A percentile compares a stretch with the other conserved stretches of the same genome.
These are phyloP conservation scores for Lapara coniferarum DNA, from an alignment of 2,888 invertebrate species.

Conservation along the genomic window DNA sequence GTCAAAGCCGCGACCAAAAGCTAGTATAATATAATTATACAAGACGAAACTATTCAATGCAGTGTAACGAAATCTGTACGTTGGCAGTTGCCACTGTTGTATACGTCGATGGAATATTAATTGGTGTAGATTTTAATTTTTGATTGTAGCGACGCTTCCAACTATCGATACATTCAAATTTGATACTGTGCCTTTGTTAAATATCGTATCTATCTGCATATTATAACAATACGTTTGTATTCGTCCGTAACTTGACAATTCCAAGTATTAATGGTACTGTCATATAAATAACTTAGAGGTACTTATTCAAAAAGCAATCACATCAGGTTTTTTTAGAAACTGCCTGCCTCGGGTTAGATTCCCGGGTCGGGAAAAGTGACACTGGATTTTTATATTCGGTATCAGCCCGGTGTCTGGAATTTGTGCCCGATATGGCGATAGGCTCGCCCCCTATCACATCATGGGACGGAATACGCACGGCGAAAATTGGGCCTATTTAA, in stretches of 20 bases:
- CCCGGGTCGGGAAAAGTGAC: too few relatives aligned
- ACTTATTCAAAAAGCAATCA: too few relatives aligned
- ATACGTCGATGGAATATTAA: conserved; percentile 54
- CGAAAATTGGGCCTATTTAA: too few relatives aligned
- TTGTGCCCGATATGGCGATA: too few relatives aligned
- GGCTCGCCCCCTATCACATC: too few relatives aligned
- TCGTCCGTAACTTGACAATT: not conserved
- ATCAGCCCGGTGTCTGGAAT: too few relatives aligned
- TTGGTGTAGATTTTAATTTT: conserved; percentile 54
- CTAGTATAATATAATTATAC: conserved; percentile 33
- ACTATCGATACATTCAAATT: conserved; percentile 27
- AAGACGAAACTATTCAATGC: conserved; percentile 38
- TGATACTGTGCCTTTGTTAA: conserved; percentile 29
- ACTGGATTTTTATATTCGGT: too few relatives aligned
- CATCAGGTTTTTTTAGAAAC: too few relatives aligned
- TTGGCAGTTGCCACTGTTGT: conserved; percentile 19
- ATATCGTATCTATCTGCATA: not conserved
- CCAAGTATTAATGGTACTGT: not conserved
- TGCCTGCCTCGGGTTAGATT: too few relatives aligned
- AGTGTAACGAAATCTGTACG: conserved; percentile 35
- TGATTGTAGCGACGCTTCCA: conserved; percentile 37
- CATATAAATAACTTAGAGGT: too few relatives aligned
- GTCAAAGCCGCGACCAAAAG: too few relatives aligned
- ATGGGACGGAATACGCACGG: too few relatives aligned
- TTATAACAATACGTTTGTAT: not conserved